Evolutionary conservation across 30 jellyfish, hydroid and myxozoan genomes (phyloP).

Genomic region (Pseudorhiza aurosa): DNA sequence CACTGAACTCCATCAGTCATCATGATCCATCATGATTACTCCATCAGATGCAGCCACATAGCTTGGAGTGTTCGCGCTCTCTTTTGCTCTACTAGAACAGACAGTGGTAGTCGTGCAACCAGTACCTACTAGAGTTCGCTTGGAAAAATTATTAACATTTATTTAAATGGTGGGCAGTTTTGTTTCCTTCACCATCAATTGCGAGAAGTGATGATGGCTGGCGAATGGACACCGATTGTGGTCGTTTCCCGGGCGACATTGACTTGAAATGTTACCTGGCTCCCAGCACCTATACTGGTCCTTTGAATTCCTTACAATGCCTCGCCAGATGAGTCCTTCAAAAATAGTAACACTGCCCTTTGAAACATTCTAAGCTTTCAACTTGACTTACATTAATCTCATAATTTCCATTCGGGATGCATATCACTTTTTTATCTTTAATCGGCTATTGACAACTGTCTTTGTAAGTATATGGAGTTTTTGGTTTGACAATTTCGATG

Average conservation of each 20-base stretch:
- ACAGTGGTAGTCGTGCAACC: not conserved
- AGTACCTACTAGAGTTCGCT: not conserved
- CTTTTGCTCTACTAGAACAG: not conserved
- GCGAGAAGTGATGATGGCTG: not conserved
- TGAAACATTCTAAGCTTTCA: not conserved
- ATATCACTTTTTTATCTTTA: not conserved
- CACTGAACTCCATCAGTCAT: not conserved
- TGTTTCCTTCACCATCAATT: not conserved
- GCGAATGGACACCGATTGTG: not conserved
- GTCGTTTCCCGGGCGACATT: conserved; percentile 6
- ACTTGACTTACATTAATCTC: not conserved
- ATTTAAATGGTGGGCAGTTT: not conserved
- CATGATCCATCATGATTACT: too few species aligned
- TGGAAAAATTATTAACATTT: not conserved
- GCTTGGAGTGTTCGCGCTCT: not conserved
- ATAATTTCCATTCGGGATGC: not conserved
- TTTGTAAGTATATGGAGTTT: not conserved
- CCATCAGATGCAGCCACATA: not conserved
- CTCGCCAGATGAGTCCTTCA: not conserved
- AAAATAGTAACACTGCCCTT: not conserved
- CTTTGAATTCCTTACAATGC: not conserved
- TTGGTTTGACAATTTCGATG: not conserved
- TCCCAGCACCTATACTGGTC: not conserved
- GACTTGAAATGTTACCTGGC: conserved; percentile 1
- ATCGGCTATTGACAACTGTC: not conserved